Base-by-base conservation (phyloP, 2,797 vertebrate genomes). In the Gallinago solitaria region DNA sequence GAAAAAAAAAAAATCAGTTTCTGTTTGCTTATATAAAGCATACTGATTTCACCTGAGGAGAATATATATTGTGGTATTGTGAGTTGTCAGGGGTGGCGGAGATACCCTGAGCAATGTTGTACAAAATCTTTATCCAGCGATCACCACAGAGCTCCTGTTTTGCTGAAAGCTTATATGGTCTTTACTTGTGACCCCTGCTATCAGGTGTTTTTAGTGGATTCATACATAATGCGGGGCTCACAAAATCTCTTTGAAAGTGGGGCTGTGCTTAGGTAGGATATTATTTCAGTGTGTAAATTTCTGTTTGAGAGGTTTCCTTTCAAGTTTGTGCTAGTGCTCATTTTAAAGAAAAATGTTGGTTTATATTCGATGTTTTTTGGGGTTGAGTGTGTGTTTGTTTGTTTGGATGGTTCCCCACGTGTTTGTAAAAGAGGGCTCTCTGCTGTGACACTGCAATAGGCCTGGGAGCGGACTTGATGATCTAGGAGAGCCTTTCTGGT, bases 51-150 rank as follows among this genome's bases (percentile, higher is more conserved):
- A 87, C 56, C 24, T 25, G 51, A 77, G 78, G 67, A 68, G 84
- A 96, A 91, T 89, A 97, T 96, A 87, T 80, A 20, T 13, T 87
- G 85, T 90, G 67, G 79, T 96, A 85, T 43, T 70, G 63, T 84
- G 54, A 74, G 53, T 90, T 84, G 20, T 68, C 70, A 61, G 32
- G 91, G 81, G 57, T 90, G 28, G 18, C 24, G 2, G 87, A 59
- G 83, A 64, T 83, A 86, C 13, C 13, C 39, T 59, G 56, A 86
- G 30, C 33, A 75, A 25, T 16, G 12, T 64, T 71, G 17, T 81
- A 13, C 24, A 48, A 71, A 71, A 28, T 71, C 20, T 86, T 75
- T n/a, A 41, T 33, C 32, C 18, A 21, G 23, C 25, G 65, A 57
- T 71, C 12, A 10, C 25, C 0, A 0, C 3, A 47, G 68, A 64